phyloP scores from a whole-genome alignment of 2,113 vertebrate species.

The Catagonus wagneri region DNA sequence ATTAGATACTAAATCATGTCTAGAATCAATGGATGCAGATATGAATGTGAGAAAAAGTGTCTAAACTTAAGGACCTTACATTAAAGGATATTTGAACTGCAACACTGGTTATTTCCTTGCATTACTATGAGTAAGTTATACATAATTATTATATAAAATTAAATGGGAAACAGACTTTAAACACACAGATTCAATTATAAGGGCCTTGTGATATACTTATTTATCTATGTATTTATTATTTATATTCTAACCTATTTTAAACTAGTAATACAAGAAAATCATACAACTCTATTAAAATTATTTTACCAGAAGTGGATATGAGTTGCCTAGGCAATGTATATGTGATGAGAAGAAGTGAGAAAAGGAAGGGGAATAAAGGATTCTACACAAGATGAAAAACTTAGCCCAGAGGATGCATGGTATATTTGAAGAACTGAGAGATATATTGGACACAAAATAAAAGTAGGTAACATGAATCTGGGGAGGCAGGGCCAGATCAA shows the following conservation, averaged over 20 bases:
- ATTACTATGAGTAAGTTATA: background rate
- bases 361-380: background rate
- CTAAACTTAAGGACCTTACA: background rate
- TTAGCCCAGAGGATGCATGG: background rate
- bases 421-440: background rate
- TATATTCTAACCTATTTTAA: background rate
- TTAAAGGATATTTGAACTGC: background rate
- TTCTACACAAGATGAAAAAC: background rate
- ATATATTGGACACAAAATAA: background rate
- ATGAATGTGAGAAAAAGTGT: background rate
- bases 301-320: background rate
- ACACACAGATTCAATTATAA: background rate
- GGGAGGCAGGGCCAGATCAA: background rate
- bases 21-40: background rate
- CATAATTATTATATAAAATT: background rate
- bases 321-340: background rate
- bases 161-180: background rate
- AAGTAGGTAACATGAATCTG: background rate
- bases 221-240: background rate
- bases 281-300: background rate
- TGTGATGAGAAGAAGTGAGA: background rate
- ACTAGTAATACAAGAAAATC: background rate
- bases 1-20: background rate
- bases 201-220: background rate
- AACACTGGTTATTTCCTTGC: background rate